Evolutionary conservation across 2,888 invertebrate genomes (phyloP), one percentile per base, ranked within the genome.

Genomic region (Micoletzkya japonica): DNA sequence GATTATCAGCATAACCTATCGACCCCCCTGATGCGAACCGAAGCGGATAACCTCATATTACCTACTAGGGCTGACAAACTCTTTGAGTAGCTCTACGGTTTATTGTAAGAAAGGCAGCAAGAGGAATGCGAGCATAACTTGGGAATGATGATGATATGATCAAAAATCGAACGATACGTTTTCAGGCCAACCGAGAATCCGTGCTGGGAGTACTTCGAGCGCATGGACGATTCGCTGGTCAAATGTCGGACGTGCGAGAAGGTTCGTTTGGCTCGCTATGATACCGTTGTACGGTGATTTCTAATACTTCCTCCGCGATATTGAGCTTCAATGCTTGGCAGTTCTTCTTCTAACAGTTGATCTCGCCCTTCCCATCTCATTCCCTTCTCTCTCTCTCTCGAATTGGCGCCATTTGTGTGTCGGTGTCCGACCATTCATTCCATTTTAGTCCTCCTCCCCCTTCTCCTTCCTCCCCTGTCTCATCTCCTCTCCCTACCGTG

Each of bases 121-220:
- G n/a, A n/a, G n/a, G n/a, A n/a, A n/a, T n/a, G n/a, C n/a, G n/a
- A n/a, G n/a, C n/a, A n/a, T n/a, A n/a, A n/a, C n/a, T n/a, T n/a
- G n/a, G n/a, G n/a, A n/a, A n/a, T n/a, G n/a, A n/a, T n/a, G n/a
- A n/a, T n/a, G n/a, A n/a, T n/a, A n/a, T n/a, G n/a, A n/a, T n/a
- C n/a, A n/a, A n/a, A n/a, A n/a, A n/a, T n/a, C n/a, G n/a, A n/a
- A n/a, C n/a, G n/a, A n/a, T n/a, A n/a, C n/a, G n/a, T n/a, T 63
- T 54, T 24, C 64, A 66, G 79, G 30, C 79, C 79, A 10, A 79
- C 79, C 17, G 76, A 78, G 59, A 79, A 79, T 66, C 79, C 79
- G 2, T 79, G 79, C 67, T 79, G 79, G 79, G 71, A 72, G 36
- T 76, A 78, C 63, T 79, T 79, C 58, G 71, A 70, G 30, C 72